phyloP scores from a whole-genome alignment of 2,888 invertebrate genomes.

The Coelogynopora nodosa region DNA sequence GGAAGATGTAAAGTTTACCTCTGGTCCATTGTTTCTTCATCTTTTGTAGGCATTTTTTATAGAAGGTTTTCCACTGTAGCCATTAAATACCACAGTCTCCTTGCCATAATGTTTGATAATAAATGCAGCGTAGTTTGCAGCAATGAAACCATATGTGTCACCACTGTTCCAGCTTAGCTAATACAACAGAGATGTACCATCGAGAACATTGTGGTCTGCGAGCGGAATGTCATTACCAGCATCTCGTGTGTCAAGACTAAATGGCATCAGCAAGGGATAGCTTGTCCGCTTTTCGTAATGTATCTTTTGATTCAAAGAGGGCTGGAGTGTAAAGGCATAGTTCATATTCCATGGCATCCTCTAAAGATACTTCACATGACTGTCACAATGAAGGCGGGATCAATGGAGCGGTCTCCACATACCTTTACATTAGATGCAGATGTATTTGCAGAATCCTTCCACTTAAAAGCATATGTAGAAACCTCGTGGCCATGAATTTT shows the following conservation, averaged over 20 bases:
- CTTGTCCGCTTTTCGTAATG: background rate
- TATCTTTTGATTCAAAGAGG: conserved; percentile 36
- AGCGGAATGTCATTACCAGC: background rate
- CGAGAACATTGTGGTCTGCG: conserved; percentile 46
- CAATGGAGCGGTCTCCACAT: conserved; percentile 41
- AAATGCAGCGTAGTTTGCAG: too few species aligned
- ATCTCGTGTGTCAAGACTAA: background rate
- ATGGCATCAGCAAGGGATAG: background rate
- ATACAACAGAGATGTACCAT: conserved; percentile 48
- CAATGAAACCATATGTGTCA: conserved; percentile 33
- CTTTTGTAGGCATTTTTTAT: conserved; percentile 9
- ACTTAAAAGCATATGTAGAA: background rate
- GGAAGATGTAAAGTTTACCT: conserved; percentile 40
- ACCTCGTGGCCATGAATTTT: conserved; percentile 26
- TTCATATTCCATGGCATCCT: conserved; percentile 41
- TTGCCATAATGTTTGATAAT: background rate
- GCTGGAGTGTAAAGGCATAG: conserved; percentile 39
- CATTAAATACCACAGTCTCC: conserved; percentile 10
- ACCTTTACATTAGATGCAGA: background rate
- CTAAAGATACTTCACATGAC: conserved; percentile 22
- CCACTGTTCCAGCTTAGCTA: conserved; percentile 46
- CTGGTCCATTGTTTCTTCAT: background rate
- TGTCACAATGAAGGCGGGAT: conserved; percentile 35
- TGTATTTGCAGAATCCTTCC: background rate
- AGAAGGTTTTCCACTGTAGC: too few species aligned